phyloP scores from a whole-genome alignment of 2,797 vertebrate species.

The Lepilemur septentrionalis region DNA sequence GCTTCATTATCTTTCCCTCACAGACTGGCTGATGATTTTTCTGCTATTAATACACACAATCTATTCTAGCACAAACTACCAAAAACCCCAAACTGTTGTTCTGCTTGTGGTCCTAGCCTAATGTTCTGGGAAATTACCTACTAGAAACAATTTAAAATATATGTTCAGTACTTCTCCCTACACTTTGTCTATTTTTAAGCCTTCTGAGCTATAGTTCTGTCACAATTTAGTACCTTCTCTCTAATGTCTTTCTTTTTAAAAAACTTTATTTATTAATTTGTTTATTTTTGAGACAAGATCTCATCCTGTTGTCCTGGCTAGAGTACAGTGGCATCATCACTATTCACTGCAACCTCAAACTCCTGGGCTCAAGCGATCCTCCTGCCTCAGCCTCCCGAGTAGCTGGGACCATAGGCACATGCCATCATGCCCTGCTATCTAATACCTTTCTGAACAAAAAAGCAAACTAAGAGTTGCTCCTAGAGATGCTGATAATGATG shows the following conservation, averaged over 20 bases:
- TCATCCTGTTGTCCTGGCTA: not conserved
- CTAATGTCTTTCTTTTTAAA: not conserved
- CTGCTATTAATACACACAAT: not conserved
- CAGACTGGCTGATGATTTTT: not conserved
- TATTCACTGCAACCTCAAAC: not conserved
- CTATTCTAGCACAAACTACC: not conserved
- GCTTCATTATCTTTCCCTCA: not conserved
- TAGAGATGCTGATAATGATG: not conserved
- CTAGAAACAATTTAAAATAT: not conserved
- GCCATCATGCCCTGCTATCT: not conserved
- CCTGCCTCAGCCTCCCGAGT: not conserved
- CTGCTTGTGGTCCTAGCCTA: not conserved
- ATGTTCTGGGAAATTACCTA: not conserved
- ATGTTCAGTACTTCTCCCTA: not conserved
- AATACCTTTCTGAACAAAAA: not conserved
- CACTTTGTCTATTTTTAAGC: not conserved
- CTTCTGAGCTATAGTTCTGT: not conserved
- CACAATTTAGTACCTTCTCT: not conserved
- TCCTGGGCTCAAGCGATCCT: not conserved
- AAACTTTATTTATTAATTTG: not conserved
- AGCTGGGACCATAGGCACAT: not conserved
- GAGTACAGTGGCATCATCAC: not conserved
- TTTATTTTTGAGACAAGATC: not conserved
- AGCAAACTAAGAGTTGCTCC: not conserved
- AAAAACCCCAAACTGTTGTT: not conserved